Conservation (phyloP, 2,797 vertebrate species). For the Scarus forsteni region DNA sequence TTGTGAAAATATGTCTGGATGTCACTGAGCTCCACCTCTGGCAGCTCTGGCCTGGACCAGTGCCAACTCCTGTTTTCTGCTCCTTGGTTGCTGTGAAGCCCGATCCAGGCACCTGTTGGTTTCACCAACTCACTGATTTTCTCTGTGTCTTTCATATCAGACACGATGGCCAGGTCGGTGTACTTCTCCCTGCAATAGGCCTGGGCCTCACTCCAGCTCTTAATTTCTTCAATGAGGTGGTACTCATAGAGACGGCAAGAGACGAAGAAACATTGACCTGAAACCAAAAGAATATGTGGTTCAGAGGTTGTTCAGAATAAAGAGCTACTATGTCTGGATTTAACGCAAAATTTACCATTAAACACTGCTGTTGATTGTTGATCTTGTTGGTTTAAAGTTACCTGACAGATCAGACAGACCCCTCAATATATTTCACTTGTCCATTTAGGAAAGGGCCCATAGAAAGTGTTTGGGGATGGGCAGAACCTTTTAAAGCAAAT, state of each 20-base stretch:
- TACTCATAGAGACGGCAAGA: neutral
- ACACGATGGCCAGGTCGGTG: constrained; percentile 51
- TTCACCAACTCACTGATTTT: neutral
- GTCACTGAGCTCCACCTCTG: neutral
- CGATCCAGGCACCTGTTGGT: constrained; percentile 47
- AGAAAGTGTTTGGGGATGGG: no score
- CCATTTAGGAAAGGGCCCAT: no score
- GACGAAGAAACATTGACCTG: no score
- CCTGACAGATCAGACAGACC: no score
- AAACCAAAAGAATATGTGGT: neutral
- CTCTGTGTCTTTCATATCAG: neutral
- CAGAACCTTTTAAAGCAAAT: no score
- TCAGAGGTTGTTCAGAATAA: no score
- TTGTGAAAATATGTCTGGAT: fast-evolving
- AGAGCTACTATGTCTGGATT: no score
- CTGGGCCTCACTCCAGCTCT: constrained; percentile 38
- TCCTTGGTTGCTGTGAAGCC: constrained; percentile 1
- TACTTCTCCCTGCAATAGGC: neutral
- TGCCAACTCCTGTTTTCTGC: neutral
- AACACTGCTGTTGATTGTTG: no score
- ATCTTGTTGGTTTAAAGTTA: no score
- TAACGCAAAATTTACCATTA: no score
- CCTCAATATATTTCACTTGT: no score
- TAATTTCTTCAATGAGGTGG: neutral
- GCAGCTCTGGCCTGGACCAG: constrained; percentile 44